These are phyloP conservation scores for Papilio helenus DNA, from an alignment of 1,140 invertebrate species.

Conservation along the genomic window DNA sequence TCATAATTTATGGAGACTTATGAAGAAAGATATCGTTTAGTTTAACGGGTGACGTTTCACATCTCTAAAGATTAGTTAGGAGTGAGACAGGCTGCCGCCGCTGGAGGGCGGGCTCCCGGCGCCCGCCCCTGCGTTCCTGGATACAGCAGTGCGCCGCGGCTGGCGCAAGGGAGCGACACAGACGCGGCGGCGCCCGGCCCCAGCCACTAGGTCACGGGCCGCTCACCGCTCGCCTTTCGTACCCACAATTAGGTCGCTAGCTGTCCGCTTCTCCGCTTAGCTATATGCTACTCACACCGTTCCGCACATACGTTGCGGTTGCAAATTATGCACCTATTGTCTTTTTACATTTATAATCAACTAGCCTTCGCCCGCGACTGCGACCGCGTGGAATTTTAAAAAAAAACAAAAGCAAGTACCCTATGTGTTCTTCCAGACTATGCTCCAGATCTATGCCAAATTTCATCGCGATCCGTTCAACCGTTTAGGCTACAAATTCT, in stretches of 20 bases:
- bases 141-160: slow-evolving; percentile 61
- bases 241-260: slow-evolving; percentile 32
- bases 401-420: too few relatives aligned
- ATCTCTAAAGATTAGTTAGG: slow-evolving; percentile 29
- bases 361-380: too few relatives aligned
- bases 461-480: too few relatives aligned
- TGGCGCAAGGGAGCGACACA: slow-evolving; percentile 39
- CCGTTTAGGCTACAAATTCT: too few relatives aligned
- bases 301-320: background rate
- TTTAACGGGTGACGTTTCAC: background rate
- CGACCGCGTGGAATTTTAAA: too few relatives aligned
- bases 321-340: background rate
- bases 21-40: background rate
- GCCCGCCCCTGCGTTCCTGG: slow-evolving; percentile 42
- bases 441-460: too few relatives aligned
- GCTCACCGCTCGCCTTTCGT: background rate
- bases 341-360: background rate
- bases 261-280: slow-evolving; percentile 10
- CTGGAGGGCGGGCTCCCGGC: slow-evolving; percentile 20
- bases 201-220: slow-evolving; percentile 46
- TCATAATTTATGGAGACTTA: background rate
- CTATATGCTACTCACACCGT: slow-evolving; percentile 4
- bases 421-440: too few relatives aligned
- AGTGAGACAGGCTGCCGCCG: slow-evolving; percentile 48
- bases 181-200: slow-evolving; percentile 47